phyloP scores from a whole-genome alignment of 2,113 vertebrate genomes.

The Entomyzon cyanotis region DNA sequence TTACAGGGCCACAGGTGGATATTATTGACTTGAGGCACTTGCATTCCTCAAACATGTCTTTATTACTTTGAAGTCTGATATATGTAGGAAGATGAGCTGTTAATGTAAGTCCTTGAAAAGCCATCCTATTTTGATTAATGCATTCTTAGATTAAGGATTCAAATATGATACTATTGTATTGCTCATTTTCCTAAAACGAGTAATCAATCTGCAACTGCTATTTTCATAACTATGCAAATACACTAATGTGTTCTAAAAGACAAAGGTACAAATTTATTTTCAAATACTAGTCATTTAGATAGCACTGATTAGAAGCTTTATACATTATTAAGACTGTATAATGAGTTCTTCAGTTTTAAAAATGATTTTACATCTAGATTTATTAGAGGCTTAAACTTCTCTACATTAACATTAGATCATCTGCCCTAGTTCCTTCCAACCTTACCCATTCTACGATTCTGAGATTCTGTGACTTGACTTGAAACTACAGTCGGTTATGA shows the following conservation, averaged over 20 bases:
- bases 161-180: background rate
- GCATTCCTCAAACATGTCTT: background rate
- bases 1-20: background rate
- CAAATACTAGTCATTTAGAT: background rate
- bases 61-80: background rate
- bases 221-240: conserved; percentile 24
- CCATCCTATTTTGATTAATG: background rate
- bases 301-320: conserved; percentile 1
- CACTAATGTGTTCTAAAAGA: background rate
- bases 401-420: background rate
- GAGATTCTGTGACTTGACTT: background rate
- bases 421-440: background rate
- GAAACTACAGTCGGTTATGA: background rate
- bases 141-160: background rate
- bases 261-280: background rate
- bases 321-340: background rate
- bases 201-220: background rate
- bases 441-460: background rate
- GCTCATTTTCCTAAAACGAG: background rate
- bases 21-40: background rate
- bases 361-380: background rate
- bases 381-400: background rate
- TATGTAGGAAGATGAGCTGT: background rate
- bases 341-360: background rate
- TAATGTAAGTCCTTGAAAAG: background rate